Conservation (phyloP, 1,140 invertebrate genomes). For the Drosophila lini region DNA sequence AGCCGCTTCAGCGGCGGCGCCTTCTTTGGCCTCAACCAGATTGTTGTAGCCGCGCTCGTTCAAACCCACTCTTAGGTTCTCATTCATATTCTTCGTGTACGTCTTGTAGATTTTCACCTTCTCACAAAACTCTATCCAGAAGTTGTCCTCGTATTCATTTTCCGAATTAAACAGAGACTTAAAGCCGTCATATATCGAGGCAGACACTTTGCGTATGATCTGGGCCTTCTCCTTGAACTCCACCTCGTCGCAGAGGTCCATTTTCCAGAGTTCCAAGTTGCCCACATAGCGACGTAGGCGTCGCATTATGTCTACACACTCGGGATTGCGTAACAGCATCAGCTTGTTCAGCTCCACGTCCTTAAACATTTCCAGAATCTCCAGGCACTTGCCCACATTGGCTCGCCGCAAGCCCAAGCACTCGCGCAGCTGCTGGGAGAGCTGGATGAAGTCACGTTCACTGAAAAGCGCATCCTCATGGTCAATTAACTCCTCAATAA, state of each 20-base stretch:
- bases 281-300: slow-evolving; percentile 90
- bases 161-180: slow-evolving; percentile 83
- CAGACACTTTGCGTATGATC: slow-evolving; percentile 88
- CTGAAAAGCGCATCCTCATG: slow-evolving; percentile 75
- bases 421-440: slow-evolving; percentile 90
- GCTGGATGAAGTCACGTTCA: slow-evolving; percentile 88
- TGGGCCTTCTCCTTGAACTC: slow-evolving; percentile 88
- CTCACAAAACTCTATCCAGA: slow-evolving; percentile 87
- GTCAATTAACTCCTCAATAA: slow-evolving; percentile 72
- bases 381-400: slow-evolving; percentile 88
- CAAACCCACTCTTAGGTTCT: slow-evolving; percentile 86
- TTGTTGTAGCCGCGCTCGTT: slow-evolving; percentile 75
- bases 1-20: background rate
- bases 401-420: slow-evolving; percentile 88
- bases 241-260: slow-evolving; percentile 87
- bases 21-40: slow-evolving; percentile 49
- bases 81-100: slow-evolving; percentile 86
- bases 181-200: slow-evolving; percentile 87
- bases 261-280: slow-evolving; percentile 89
- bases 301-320: slow-evolving; percentile 91
- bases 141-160: slow-evolving; percentile 79
- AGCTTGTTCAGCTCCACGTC: slow-evolving; percentile 89
- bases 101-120: slow-evolving; percentile 86
- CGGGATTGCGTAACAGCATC: slow-evolving; percentile 94
- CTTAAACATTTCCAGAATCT: slow-evolving; percentile 86